Conservation (phyloP, 2,888 invertebrate species). For the Dryobotodes eremita region DNA sequence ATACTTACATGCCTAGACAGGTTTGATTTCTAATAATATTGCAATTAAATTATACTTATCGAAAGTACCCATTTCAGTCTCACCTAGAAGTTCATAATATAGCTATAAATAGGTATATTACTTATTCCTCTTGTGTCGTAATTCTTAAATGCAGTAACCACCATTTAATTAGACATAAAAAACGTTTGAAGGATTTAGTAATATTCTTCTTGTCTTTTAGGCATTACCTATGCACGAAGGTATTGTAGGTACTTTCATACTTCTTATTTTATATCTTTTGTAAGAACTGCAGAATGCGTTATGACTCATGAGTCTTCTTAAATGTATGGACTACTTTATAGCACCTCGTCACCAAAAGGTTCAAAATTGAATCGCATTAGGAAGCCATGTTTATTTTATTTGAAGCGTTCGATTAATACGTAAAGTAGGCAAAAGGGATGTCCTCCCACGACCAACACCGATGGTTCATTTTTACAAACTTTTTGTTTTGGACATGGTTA, state of each 20-base stretch:
- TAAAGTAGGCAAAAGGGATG: background rate
- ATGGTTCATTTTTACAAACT: constrained; percentile 14
- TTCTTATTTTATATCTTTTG: constrained; percentile 25
- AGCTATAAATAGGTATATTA: background rate
- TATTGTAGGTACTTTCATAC: background rate
- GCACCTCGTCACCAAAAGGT: constrained; percentile 60
- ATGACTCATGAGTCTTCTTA: constrained; percentile 46
- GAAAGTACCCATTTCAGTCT: background rate
- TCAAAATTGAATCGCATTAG: constrained; percentile 70
- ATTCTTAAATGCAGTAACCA: background rate
- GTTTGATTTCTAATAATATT: constrained; percentile 49
- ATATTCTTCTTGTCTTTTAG: background rate
- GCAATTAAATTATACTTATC: constrained; percentile 32
- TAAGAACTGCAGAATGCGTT: constrained; percentile 33
- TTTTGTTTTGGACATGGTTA: constrained; percentile 17
- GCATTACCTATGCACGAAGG: background rate
- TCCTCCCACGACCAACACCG: background rate
- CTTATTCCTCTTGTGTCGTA: background rate
- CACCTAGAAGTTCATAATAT: background rate
- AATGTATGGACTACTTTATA: constrained; percentile 66
- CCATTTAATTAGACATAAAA: background rate
- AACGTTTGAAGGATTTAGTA: constrained; percentile 7
- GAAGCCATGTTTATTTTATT: constrained; percentile 52
- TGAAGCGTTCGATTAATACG: constrained; percentile 62
- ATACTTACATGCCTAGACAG: constrained; percentile 31